Evolutionary conservation across 2,888 invertebrate genomes (phyloP), one percentile per base, ranked within the genome.

Genomic region (Barypeithes pellucidus): DNA sequence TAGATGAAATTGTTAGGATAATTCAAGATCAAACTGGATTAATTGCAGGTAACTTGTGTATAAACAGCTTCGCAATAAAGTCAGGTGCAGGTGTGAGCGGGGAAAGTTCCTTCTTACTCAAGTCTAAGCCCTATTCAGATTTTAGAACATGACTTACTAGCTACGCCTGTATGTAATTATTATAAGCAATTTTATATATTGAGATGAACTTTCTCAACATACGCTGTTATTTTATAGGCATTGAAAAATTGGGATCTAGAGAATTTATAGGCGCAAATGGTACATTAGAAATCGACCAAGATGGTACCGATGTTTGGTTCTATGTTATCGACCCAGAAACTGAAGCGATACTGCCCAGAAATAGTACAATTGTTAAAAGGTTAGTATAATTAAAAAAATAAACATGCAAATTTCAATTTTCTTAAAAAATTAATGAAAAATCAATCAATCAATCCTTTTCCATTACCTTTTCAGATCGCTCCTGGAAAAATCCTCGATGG

Each of bases 281-380:
- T 3, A 93, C 94, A 0, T 84, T 95, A 18, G 92, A 93, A 78
- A 86, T 86, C 39, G 93, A 94, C 82, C 87, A 90, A 0, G 88
- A 89, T 5, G 94, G 94, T 7, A 95, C 95, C 0, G 96, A 96
- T 80, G 90, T 96, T 5, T 96, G 95, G 95, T 91, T 97, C 84
- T 96, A 96, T 81, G 89, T 93, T 0, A 88, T 96, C 2, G 94
- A 96, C 86, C 95, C 96, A 0, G 89, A 88, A 65, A 92, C 91
- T 0, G 95, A 95, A 76, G 87, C 87, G 61, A 93, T 96, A 77
- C 85, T 96, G 43, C 87, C 89, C 0, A 90, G 94, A 57, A 95
- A 95, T 78, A 92, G 92, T 75, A 88, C 90, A 0, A 85, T 90
- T 39, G 90, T 96, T 24, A 90, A 91, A 80, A 91, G 90, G 91